phyloP scores from a whole-genome alignment of 2,797 vertebrate species.

The Thunnus albacares region DNA sequence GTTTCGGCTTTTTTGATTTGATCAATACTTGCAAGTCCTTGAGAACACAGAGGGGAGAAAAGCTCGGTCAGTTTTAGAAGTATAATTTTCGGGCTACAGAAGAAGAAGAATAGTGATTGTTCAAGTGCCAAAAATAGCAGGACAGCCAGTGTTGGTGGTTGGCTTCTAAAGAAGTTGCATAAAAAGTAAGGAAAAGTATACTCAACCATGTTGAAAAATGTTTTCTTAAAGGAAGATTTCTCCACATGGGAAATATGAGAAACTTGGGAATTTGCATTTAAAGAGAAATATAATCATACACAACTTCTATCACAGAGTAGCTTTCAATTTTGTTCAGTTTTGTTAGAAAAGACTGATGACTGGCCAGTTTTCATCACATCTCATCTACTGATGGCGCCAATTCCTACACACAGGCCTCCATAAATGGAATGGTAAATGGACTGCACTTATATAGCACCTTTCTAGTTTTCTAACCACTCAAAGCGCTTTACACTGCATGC shows the following conservation, averaged over 20 bases:
- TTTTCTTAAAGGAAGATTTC: background rate
- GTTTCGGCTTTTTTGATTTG: constrained; percentile 50
- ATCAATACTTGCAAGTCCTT: constrained; percentile 54
- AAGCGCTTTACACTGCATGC: too few species aligned
- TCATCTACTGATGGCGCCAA: background rate
- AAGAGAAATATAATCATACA: background rate
- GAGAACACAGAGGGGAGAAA: constrained; percentile 17
- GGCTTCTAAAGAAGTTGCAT: background rate
- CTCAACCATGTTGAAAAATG: background rate
- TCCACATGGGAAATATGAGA: background rate
- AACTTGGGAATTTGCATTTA: background rate
- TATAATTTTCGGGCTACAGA: constrained; percentile 9
- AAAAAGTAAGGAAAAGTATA: background rate
- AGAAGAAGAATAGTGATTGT: constrained; percentile 3
- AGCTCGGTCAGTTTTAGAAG: constrained; percentile 30
- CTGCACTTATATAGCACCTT: too few species aligned
- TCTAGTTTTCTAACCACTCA: too few species aligned
- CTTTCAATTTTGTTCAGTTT: background rate
- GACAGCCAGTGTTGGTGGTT: background rate
- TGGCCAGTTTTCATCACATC: background rate
- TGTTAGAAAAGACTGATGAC: background rate
- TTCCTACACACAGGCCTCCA: background rate
- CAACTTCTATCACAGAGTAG: background rate
- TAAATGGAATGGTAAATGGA: too few species aligned
- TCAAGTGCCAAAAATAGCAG: constrained; percentile 18